These are phyloP conservation scores for Meteorus colon DNA, from an alignment of 2,888 invertebrate species.

Conservation along the genomic window DNA sequence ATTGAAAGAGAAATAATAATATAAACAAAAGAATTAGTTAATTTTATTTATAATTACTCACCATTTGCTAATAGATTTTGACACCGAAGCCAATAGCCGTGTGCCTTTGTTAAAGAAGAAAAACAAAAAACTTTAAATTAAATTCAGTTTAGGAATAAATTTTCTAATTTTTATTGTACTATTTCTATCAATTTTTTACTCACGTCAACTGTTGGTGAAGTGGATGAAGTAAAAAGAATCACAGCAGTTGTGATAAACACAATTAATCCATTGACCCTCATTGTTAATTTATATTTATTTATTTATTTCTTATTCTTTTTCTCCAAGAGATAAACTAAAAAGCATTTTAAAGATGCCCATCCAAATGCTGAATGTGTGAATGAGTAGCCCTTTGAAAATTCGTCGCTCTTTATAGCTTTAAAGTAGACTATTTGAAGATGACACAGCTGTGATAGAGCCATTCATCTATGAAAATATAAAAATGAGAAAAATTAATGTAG, in stretches of 20 bases:
- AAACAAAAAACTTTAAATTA: neutral
- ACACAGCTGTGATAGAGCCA: neutral
- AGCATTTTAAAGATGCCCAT: too few species aligned
- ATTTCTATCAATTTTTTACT: neutral
- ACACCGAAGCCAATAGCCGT: neutral
- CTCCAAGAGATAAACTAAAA: too few species aligned
- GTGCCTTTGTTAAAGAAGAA: neutral
- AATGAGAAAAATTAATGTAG: too few species aligned
- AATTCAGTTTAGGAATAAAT: too few species aligned
- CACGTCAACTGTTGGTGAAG: neutral
- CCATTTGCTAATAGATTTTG: neutral
- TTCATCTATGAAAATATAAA: neutral
- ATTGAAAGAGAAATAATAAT: too few species aligned
- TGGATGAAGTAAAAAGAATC: neutral
- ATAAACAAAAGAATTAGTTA: too few species aligned
- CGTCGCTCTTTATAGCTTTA: neutral
- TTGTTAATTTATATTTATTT: neutral
- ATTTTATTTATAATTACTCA: neutral
- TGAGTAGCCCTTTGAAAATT: too few species aligned
- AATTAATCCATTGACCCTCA: neutral
- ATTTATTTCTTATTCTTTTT: neutral
- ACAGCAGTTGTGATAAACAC: neutral
- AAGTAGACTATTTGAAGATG: neutral
- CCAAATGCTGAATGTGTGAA: too few species aligned
- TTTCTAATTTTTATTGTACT: too few species aligned